Evolutionary conservation across 2,888 invertebrate species (phyloP).

Genomic region (Chydorus sphaericus): DNA sequence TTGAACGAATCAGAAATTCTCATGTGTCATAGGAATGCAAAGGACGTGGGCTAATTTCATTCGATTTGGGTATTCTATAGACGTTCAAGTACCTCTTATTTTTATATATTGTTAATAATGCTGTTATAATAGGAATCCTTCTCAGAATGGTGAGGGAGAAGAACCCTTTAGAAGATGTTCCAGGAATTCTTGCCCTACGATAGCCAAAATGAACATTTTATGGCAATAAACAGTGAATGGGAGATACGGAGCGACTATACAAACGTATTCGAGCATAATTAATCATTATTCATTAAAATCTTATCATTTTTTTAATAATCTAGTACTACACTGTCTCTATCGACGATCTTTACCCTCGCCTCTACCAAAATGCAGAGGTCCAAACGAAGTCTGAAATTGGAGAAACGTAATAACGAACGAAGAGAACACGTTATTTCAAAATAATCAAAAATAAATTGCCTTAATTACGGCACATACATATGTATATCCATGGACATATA

Average conservation of each 20-base stretch:
- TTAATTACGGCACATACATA: no score
- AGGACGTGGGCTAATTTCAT: conserved; percentile 33
- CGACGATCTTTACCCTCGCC: no score
- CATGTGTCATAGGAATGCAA: conserved; percentile 34
- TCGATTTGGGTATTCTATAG: conserved; percentile 25
- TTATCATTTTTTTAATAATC: background rate
- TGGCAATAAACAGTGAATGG: background rate
- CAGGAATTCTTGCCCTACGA: no score
- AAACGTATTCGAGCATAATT: background rate
- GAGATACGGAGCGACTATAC: background rate
- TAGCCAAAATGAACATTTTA: background rate
- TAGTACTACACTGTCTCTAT: background rate
- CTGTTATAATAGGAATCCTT: background rate
- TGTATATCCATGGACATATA: no score
- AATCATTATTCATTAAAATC: no score
- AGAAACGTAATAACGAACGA: no score
- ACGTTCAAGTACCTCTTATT: background rate
- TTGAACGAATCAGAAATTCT: background rate
- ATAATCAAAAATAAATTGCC: no score
- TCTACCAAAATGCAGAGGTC: no score
- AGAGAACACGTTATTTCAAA: no score
- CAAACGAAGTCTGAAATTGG: no score
- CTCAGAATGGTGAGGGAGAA: background rate
- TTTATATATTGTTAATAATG: background rate
- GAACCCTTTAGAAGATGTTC: no score